Evolutionary conservation across 2,113 vertebrate species (phyloP), one percentile per base, ranked within the genome.

Genomic region (Cololabis saira): DNA sequence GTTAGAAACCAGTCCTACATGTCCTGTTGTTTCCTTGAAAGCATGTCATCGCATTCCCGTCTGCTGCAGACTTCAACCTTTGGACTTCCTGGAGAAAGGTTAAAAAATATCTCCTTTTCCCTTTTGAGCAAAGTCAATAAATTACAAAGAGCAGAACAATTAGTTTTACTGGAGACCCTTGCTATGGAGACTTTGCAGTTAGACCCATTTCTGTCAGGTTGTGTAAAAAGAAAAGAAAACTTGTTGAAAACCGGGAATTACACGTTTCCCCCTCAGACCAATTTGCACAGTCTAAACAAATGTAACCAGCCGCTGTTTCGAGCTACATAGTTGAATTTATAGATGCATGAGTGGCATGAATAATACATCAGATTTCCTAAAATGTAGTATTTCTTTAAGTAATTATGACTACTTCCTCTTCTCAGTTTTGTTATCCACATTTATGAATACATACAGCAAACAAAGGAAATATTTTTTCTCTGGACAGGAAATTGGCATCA

Each of bases 171-270:
- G 77, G 63, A 79, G 71, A 71, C 52, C 47, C 3, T 0, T 57
- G 42, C 42, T 16, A 10, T n/a, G 9, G 37, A 62, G 52, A 33
- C 11, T 63, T 60, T 2, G 0, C 52, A 50, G 16, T 19, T 9
- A 61, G 61, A 74, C 55, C 22, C 16, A 49, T 7, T 24, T 57
- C 48, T 53, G 48, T 67, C 44, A 18, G 19, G 24, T 12, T 48
- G 33, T 53, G 16, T 40, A 58, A 78, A 78, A 57, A 64, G 74
- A 81, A 66, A 61, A 74, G 61, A 61, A 61, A 64, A 70, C 48
- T 5, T 49, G 2, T n/a, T 49, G 33, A n/a, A 81, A 83, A 63
- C 42, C 57, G 63, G 24, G 47, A 76, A 70, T 71, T 68, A 75
- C 19, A 50, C 18, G 1, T 55, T 9, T 3, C 3, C 57, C 22